Conservation (phyloP, 2,888 invertebrate genomes). For the Oegoconia quadripuncta region DNA sequence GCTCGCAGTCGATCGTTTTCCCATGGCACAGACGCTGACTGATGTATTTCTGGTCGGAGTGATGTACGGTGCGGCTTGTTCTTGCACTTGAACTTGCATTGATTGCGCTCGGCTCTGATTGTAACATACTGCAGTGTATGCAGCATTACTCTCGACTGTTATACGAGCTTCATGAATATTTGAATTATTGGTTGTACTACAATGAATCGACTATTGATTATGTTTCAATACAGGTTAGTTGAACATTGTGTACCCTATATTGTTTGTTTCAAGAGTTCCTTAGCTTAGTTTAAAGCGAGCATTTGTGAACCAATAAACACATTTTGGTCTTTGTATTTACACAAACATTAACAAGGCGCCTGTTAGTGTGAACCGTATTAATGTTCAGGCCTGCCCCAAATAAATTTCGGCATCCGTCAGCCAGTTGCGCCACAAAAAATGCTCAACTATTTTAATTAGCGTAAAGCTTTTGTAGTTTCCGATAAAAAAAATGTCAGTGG, state of each 20-base stretch:
- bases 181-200: slow-evolving; percentile 2
- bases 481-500: slow-evolving; percentile 59
- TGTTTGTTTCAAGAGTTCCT: slow-evolving; percentile 51
- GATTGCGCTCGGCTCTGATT: slow-evolving; percentile 35
- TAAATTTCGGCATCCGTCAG: slow-evolving; percentile 64
- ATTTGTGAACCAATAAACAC: slow-evolving; percentile 61
- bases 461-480: slow-evolving; percentile 59
- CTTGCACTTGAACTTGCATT: slow-evolving; percentile 62
- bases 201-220: slow-evolving; percentile 37
- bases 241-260: slow-evolving; percentile 27
- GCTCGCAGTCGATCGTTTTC: slow-evolving; percentile 52
- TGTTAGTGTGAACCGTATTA: slow-evolving; percentile 63
- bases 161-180: slow-evolving; percentile 9
- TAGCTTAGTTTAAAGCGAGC: slow-evolving; percentile 41
- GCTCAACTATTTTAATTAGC: slow-evolving; percentile 75
- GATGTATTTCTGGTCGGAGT: slow-evolving; percentile 58
- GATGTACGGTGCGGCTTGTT: slow-evolving; percentile 50
- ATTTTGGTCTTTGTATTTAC: slow-evolving; percentile 60
- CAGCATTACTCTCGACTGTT: slow-evolving; percentile 26
- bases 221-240: slow-evolving; percentile 20
- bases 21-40: slow-evolving; percentile 59
- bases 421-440: slow-evolving; percentile 58
- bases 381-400: slow-evolving; percentile 62
- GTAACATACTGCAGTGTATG: slow-evolving; percentile 33
- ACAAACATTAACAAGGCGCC: slow-evolving; percentile 50